Base-by-base conservation (phyloP, 2,113 vertebrate species). In the Lepisosteus osseus region DNA sequence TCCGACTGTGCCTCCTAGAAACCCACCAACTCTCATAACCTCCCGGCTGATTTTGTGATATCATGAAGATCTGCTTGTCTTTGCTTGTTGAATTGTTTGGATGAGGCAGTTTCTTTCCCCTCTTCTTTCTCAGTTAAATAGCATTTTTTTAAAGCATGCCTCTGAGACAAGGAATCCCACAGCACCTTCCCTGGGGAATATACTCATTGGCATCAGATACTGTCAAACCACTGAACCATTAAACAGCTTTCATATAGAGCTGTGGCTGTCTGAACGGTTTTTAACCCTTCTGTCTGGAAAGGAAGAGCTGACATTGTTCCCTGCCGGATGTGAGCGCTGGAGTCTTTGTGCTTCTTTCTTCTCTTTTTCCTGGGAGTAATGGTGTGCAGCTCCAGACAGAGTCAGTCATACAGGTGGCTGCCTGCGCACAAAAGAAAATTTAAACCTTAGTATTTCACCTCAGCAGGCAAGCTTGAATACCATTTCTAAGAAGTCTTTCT, bases 181-280 rank as follows among this genome's bases (percentile, higher is more conserved):
- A 74, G 45, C 55, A 51, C 78, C 86, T 88, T 85, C 86, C 69
- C 65, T 83, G 79, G 88, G 86, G 74, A 71, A 75, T 68, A 75
- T 83, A 81, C 85, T 88, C 84, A 87, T 83, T 86, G 86, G 86
- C 86, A 86, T 89, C 88, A 87, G 88, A 86, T 85, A 84, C 89
- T 88, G 88, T 91, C 90, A 91, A 88, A 87, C 84, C 86, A 87
- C 83, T 90, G 88, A 90, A 91, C 86, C 91, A 82, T 92, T 90
- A 91, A 92, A 91, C 89, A 90, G 85, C 82, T 78, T 86, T 90
- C 84, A 82, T 73, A 69, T 69, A 69, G 74, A 83, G 77, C 40
- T 83, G 80, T 85, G 85, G 84, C 66, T 72, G 70, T 86, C 47
- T 80, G 81, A 85, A 86, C 80, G 80, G 86, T 84, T 83, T 88